These are phyloP conservation scores for Popillia japonica DNA, from an alignment of 1,140 invertebrate species.

Conservation along the genomic window DNA sequence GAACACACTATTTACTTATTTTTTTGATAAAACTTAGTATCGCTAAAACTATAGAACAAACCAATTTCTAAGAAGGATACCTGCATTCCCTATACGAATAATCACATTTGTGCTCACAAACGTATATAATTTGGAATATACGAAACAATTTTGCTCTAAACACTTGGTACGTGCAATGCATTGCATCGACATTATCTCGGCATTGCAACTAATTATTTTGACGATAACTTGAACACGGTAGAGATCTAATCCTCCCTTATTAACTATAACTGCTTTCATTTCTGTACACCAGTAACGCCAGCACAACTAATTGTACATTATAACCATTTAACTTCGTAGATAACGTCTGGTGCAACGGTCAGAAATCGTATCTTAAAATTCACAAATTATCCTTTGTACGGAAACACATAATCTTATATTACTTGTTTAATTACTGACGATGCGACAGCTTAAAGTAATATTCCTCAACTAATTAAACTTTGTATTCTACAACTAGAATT, in stretches of 20 bases:
- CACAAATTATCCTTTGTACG: background rate
- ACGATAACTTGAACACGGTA: background rate
- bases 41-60: too few relatives aligned
- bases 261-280: constrained; percentile 16
- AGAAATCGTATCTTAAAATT: background rate
- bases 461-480: background rate
- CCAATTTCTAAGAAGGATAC: too few relatives aligned
- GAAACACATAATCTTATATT: background rate
- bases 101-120: too few relatives aligned
- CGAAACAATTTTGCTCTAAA: too few relatives aligned
- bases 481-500: background rate
- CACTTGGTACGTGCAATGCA: too few relatives aligned
- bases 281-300: background rate
- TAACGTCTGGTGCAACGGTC: background rate
- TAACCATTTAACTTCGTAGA: background rate
- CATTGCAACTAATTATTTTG: constrained; percentile 12
- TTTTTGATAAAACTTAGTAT: too few relatives aligned
- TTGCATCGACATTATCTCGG: background rate
- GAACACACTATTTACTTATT: too few relatives aligned
- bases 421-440: background rate
- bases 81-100: too few relatives aligned
- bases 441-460: background rate
- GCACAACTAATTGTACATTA: background rate
- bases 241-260: constrained; percentile 4
- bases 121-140: too few relatives aligned